Conservation (phyloP, 2,888 invertebrate genomes). For the Melanostoma scalare region DNA sequence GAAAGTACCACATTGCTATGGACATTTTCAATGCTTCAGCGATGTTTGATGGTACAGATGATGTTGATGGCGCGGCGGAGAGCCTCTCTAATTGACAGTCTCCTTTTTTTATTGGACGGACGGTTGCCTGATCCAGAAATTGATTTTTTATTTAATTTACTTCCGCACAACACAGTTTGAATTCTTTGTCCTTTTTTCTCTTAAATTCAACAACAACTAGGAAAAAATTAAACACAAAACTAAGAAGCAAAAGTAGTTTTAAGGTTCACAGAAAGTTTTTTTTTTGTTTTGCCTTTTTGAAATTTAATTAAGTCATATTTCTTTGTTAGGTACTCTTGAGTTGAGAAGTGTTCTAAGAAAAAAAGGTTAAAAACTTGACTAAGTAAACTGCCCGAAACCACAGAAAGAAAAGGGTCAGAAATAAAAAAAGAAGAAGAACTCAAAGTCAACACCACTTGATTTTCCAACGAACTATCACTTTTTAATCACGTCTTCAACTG, state of each 20-base stretch:
- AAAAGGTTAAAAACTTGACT: neutral
- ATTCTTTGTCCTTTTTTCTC: too few species aligned
- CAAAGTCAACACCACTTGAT: neutral
- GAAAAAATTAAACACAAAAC: neutral
- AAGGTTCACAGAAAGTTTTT: constrained; percentile 29
- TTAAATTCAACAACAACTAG: too few species aligned
- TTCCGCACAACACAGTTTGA: too few species aligned
- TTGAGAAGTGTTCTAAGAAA: constrained; percentile 42
- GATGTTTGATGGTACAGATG: constrained; percentile 5
- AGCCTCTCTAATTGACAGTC: constrained; percentile 19
- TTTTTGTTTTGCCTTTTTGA: constrained; percentile 28
- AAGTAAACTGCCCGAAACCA: constrained; percentile 4
- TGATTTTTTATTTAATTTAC: constrained; percentile 29
- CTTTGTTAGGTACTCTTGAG: constrained; percentile 32
- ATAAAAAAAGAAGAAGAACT: neutral
- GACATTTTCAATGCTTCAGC: constrained; percentile 47
- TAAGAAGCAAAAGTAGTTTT: constrained; percentile 22
- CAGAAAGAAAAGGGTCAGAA: neutral
- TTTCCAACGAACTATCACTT: neutral
- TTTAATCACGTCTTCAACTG: neutral
- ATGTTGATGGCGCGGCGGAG: constrained; percentile 1
- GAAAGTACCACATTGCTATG: constrained; percentile 79
- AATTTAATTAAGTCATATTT: constrained; percentile 65
- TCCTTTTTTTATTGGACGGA: neutral
- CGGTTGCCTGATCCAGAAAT: constrained; percentile 14